Conservation (phyloP, 1,140 invertebrate species). For the Mizuhopecten yessoensis region DNA sequence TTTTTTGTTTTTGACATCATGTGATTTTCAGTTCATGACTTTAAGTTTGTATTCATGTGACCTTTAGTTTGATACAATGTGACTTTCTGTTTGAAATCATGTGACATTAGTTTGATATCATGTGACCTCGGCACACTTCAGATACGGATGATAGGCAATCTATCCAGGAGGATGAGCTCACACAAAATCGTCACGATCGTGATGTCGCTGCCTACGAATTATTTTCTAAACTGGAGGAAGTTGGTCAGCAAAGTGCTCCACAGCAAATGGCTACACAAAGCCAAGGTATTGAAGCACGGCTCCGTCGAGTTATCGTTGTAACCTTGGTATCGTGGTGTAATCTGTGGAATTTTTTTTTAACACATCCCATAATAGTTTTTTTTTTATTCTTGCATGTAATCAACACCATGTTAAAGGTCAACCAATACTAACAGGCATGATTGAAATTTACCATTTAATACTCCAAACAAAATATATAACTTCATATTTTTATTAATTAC, state of each 20-base stretch:
- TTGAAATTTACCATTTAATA: neutral
- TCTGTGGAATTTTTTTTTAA: neutral
- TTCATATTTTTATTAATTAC: neutral
- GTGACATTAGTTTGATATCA: neutral
- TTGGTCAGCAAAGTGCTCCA: constrained; percentile 56
- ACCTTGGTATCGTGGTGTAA: constrained; percentile 15
- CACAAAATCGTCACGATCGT: constrained; percentile 55
- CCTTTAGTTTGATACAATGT: neutral
- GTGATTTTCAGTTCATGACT: neutral
- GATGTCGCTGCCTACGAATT: constrained; percentile 51
- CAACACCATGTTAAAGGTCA: neutral
- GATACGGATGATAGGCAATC: constrained; percentile 56
- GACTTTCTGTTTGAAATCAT: neutral
- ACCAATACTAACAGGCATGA: neutral
- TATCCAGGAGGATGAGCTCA: constrained; percentile 57
- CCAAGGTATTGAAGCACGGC: constrained; percentile 5
- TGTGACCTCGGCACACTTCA: constrained; percentile 35
- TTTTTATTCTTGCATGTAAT: neutral
- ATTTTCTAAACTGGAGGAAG: constrained; percentile 55
- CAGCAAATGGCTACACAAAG: neutral
- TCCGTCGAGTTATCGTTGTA: neutral
- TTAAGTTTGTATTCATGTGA: neutral
- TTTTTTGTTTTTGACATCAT: neutral
- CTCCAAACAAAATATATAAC: neutral
- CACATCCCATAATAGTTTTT: neutral